Evolutionary conservation across 1,140 invertebrate species (phyloP), one percentile per base, ranked within the genome.

Genomic region (Nasonia longicornis): DNA sequence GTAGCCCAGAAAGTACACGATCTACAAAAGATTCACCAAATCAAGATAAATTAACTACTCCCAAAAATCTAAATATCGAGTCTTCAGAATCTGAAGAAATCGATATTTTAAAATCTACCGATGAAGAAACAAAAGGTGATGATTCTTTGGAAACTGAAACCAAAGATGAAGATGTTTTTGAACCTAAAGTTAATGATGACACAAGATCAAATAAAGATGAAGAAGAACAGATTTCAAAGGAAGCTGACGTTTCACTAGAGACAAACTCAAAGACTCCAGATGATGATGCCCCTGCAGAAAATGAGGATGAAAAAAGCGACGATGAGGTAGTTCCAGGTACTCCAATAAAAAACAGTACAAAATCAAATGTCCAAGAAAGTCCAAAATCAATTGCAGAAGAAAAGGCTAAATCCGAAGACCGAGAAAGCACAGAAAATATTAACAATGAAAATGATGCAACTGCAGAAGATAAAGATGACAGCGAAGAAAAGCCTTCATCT

Each of bases 1-100:
- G 63, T 45, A 67, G 38, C 42, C 22, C 48, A 11, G 79, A 80
- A 31, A 80, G 29, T 52, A 63, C 70, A 26, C 20, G 6, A 35
- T n/a, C 38, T n/a, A n/a, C 70, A 71, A 58, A 20, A 80, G 12
- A 29, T 66, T 31, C 52, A 48, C 58, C 22, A 26, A 22, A 45
- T 73, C 42, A 48, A 52, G 29, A 67, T 31, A 11, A 58, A 58
- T 1, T 67, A 29, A 29, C 12, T 22, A 26, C 10, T 14, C 45
- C 45, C 11, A 71, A 71, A 71, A 45, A 35, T 48, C 45, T 42
- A 16, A 42, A 78, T 31, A 3, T 79, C 3, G 74, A 77, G 26
- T 73, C 74, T 42, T 81, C 82, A 12, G 82, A 80, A 77, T 80
- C 82, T 38, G 79, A 80, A 74, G 79, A 83, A 52, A 81, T 80